Percentiles rank a stretch among this genome's conserved stretches.
These are phyloP conservation scores for Streptopelia turtur DNA, from an alignment of 2,797 vertebrate genomes.

Conservation along the genomic window DNA sequence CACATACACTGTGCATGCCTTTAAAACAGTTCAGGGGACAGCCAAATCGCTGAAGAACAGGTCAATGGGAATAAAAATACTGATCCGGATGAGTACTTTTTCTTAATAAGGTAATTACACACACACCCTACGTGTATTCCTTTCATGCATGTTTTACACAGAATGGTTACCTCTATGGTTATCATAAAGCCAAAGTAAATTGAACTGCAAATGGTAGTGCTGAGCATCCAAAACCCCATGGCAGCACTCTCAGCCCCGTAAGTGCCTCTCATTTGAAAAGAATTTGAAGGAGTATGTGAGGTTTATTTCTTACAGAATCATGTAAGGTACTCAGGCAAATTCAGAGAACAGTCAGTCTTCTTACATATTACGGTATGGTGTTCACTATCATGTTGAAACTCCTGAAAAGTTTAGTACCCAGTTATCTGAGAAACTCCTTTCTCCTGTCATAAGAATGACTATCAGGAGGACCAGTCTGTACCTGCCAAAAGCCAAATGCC, in stretches of 20 bases:
- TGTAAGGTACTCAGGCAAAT: not conserved
- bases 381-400: not conserved
- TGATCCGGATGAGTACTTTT: not conserved
- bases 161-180: not conserved
- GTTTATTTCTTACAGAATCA: not conserved
- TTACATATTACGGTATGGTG: not conserved
- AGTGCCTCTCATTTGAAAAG: not conserved
- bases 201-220: not conserved
- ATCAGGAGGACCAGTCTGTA: not conserved
- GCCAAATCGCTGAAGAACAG: not conserved
- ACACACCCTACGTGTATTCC: not conserved
- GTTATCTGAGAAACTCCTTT: not conserved
- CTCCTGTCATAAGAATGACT: rapidly evolving
- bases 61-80: conserved; percentile 2
- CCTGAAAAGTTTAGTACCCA: not conserved
- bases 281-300: not conserved
- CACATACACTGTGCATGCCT: not conserved
- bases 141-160: not conserved
- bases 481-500: not conserved
- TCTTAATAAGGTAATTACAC: not conserved
- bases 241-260: not conserved
- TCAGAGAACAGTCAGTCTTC: not conserved
- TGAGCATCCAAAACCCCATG: not conserved
- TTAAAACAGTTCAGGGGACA: not conserved
- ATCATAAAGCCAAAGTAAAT: not conserved